Evolutionary conservation across 1,140 invertebrate genomes (phyloP).

Genomic region (Gonatopus flavifemur): DNA sequence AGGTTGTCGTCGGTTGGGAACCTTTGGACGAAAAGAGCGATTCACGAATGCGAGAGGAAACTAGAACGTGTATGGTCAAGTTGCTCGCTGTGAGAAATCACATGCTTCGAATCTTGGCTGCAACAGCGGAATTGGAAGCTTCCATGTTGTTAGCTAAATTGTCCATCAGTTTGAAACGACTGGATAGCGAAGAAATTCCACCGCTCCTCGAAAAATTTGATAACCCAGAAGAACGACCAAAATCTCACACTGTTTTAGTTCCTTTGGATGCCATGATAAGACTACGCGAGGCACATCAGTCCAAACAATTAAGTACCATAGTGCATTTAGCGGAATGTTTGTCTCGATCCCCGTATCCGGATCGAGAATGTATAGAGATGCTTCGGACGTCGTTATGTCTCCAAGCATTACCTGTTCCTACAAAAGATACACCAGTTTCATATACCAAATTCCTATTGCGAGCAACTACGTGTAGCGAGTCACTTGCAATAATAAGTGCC

Average conservation of each 20-base stretch:
- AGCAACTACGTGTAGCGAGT: slow-evolving; percentile 53
- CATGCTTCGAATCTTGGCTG: slow-evolving; percentile 48
- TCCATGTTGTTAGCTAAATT: slow-evolving; percentile 35
- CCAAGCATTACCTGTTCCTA: slow-evolving; percentile 35
- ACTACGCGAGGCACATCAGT: slow-evolving; percentile 47
- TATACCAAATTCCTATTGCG: slow-evolving; percentile 48
- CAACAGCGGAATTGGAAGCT: slow-evolving; percentile 37
- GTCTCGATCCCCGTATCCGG: slow-evolving; percentile 34
- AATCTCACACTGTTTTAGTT: slow-evolving; percentile 44
- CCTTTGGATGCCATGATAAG: slow-evolving; percentile 51
- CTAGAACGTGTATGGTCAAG: slow-evolving; percentile 45
- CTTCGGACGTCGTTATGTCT: slow-evolving; percentile 36
- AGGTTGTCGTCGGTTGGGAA: slow-evolving; percentile 53
- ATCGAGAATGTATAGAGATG: slow-evolving; percentile 42
- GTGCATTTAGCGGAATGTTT: slow-evolving; percentile 44
- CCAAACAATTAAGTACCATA: slow-evolving; percentile 46
- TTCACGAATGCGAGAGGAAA: slow-evolving; percentile 45
- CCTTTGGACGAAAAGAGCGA: slow-evolving; percentile 38
- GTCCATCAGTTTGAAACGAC: slow-evolving; percentile 34
- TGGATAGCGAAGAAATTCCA: slow-evolving; percentile 42
- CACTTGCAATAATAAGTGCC: slow-evolving; percentile 46
- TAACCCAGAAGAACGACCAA: slow-evolving; percentile 27
- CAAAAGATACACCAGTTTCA: slow-evolving; percentile 38
- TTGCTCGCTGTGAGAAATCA: slow-evolving; percentile 45
- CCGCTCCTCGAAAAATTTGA: slow-evolving; percentile 41